Base-by-base conservation (phyloP, 30 jellyfish, hydroid and myxozoan genomes). In the Cassiopea andromeda region DNA sequence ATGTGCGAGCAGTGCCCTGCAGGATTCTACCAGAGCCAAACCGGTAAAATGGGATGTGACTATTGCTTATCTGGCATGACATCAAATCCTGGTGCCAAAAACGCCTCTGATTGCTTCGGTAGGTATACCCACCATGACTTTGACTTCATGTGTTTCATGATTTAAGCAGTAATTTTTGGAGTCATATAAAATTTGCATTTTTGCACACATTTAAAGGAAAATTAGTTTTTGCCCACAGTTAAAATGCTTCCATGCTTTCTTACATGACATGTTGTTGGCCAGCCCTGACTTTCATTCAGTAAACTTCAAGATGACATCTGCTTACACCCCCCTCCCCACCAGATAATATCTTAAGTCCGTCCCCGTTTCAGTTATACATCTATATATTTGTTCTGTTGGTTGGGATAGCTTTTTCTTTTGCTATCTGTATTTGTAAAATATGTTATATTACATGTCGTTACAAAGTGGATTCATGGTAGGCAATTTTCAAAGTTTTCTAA, bases 41-140 rank as follows among this genome's bases (percentile, higher is more conserved):
- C 90, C 38, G 97, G 97, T 14, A 48, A 71, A 83, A 50, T 74
- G 82, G 68, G 74, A 49, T 90, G 97, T 57, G 80, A 48, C 69
- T 91, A 83, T 58, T 90, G 97, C 68, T 79, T 82, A 9, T 69
- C 82, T 1, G 97, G 88, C 58, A 82, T 46, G 59, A 80, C 97
- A 6, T 70, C 89, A 16, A 66, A 54, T 43, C 59, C 54, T 3
- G 93, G 93, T 5, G 89, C 93, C 15, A 90, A 45, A 45, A 75
- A 81, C 43, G 44, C 60, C 45, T 69, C 85, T 17, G 89, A 81
- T 8, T 82, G 97, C 82, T 7, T 67, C 64, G 87, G 97, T 81
- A 75, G 17, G 87, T 80, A 46, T 15, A 44, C 13, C 68, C 68
- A 57, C n/a, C 68, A 57, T 57, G 68, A 5, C 12, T 5, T 5